Conservation (phyloP, 2,888 invertebrate species). For the Lymantria dispar region DNA sequence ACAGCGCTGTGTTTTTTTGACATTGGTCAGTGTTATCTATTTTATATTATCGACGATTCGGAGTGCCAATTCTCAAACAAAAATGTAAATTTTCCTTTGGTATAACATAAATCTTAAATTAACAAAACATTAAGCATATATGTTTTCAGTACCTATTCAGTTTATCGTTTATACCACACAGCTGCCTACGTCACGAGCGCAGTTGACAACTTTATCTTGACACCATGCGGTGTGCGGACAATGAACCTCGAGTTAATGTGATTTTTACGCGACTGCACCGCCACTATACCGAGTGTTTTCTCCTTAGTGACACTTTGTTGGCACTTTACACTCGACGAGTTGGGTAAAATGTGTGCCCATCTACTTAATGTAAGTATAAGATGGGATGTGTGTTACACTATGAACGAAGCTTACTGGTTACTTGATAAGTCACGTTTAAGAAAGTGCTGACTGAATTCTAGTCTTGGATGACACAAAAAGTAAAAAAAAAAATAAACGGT, state of each 20-base stretch:
- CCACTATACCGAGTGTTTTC: slow-evolving; percentile 8
- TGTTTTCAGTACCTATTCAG: background rate
- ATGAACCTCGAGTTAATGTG: slow-evolving; percentile 10
- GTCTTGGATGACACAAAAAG: too few relatives aligned
- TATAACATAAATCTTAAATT: too few relatives aligned
- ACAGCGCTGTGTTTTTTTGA: too few relatives aligned
- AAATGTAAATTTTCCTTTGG: too few relatives aligned
- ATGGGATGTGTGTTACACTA: background rate
- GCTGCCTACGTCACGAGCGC: slow-evolving; percentile 6
- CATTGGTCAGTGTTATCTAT: too few relatives aligned
- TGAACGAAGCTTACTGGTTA: too few relatives aligned
- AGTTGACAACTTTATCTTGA: slow-evolving; percentile 25
- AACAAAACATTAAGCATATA: too few relatives aligned
- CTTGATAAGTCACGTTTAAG: too few relatives aligned
- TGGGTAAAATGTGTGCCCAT: background rate
- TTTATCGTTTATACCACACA: background rate
- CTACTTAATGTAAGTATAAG: background rate
- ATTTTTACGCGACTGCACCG: slow-evolving; percentile 10
- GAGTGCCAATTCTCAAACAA: too few relatives aligned
- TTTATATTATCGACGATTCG: too few relatives aligned
- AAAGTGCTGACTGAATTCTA: too few relatives aligned
- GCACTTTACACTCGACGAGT: slow-evolving; percentile 4
- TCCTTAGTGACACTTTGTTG: slow-evolving; percentile 18
- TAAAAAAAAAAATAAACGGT: too few relatives aligned
- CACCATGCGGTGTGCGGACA: slow-evolving; percentile 13